A percentile compares a stretch with the other conserved stretches of the same genome.
Evolutionary conservation across 2,888 invertebrate species (phyloP).

Genomic region (Apodemia duryi): DNA sequence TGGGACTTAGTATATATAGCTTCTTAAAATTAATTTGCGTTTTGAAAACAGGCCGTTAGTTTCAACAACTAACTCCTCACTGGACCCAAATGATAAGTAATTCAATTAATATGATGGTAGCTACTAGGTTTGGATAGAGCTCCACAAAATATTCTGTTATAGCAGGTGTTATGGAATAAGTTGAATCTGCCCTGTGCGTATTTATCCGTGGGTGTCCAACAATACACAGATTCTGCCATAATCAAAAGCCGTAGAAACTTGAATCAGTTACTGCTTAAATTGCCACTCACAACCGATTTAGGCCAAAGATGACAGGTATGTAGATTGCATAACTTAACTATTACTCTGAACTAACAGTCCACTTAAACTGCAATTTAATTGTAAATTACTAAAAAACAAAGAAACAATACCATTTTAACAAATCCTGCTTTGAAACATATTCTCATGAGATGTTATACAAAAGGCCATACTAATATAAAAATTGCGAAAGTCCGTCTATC

Average conservation of each 20-base stretch:
- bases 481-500: too few species aligned
- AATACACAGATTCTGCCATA: neutral
- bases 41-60: too few species aligned
- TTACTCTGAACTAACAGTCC: neutral
- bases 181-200: neutral
- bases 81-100: too few species aligned
- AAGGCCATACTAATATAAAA: too few species aligned
- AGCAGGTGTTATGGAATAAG: neutral
- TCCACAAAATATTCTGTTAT: neutral
- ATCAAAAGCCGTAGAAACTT: neutral
- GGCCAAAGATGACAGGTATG: constrained; percentile 13
- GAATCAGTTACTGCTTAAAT: neutral
- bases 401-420: neutral
- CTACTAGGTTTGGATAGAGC: neutral
- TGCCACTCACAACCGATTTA: neutral
- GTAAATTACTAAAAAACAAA: neutral
- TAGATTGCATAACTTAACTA: neutral
- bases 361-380: neutral
- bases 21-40: too few species aligned
- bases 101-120: too few species aligned
- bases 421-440: neutral
- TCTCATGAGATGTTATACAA: neutral
- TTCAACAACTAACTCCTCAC: too few species aligned
- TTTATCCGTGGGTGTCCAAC: neutral
- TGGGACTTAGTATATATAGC: too few species aligned